Evolutionary conservation across 2,888 invertebrate species (phyloP).

Genomic region (Deroplatys truncata): DNA sequence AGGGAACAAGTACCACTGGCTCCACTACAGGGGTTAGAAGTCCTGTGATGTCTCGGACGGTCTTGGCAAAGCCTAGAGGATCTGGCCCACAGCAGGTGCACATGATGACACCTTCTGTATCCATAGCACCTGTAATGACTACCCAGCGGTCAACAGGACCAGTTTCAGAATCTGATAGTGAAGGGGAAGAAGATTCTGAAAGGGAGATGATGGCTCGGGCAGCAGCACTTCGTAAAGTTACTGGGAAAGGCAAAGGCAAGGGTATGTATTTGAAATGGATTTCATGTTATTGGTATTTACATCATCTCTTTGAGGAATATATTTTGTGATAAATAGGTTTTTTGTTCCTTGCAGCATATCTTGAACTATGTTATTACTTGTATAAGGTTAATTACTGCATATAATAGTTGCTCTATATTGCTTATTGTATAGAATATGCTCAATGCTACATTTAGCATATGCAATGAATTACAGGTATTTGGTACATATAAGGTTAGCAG

Average conservation of each 20-base stretch:
- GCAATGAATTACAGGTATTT: too few species aligned
- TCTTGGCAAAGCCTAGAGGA: slow-evolving; percentile 14
- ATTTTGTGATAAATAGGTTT: background rate
- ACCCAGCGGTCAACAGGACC: slow-evolving; percentile 27
- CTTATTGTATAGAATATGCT: too few species aligned
- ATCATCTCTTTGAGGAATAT: background rate
- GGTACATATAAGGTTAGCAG: too few species aligned
- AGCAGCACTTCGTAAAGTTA: slow-evolving; percentile 24
- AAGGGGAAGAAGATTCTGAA: slow-evolving; percentile 30
- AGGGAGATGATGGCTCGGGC: slow-evolving; percentile 19
- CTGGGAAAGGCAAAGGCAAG: slow-evolving; percentile 31
- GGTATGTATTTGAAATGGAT: slow-evolving; percentile 13
- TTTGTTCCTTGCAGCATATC: too few species aligned
- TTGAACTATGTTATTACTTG: too few species aligned
- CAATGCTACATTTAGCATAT: too few species aligned
- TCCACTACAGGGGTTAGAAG: slow-evolving; percentile 35
- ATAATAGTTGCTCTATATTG: too few species aligned
- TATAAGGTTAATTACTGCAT: too few species aligned
- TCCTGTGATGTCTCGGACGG: slow-evolving; percentile 30
- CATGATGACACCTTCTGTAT: slow-evolving; percentile 51
- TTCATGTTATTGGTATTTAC: background rate
- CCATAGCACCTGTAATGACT: slow-evolving; percentile 47
- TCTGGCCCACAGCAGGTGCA: slow-evolving; percentile 18
- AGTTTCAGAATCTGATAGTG: slow-evolving; percentile 24
- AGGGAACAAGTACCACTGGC: slow-evolving; percentile 36